Evolutionary conservation across 2,113 vertebrate species (phyloP), one percentile per base, ranked within the genome.

Genomic region (Halichoerus grypus): DNA sequence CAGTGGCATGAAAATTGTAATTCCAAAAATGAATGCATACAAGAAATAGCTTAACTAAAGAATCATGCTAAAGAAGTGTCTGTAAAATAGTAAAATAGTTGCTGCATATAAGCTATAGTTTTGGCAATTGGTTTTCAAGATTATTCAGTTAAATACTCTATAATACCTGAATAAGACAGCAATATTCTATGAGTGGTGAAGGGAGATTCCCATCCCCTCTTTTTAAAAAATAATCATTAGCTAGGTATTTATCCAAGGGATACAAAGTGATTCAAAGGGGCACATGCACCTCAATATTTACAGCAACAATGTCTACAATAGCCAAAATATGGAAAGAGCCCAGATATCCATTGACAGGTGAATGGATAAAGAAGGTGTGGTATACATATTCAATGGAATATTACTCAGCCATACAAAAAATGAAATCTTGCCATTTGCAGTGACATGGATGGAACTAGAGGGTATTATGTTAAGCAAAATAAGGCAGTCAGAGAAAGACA

Each of bases 1-100:
- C 39, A 96, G 33, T 28, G 42, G 28, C 21, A 91, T 95, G 26
- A 92, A 94, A 96, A 81, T 26, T 84, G 3, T 61, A 90, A 95
- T 97, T 92, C 11, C 8, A 94, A 91, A 89, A 82, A 79, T 74
- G 21, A 94, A 88, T 90, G 16, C n/a, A 69, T 72, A 46, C 7
- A 69, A 71, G 12, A 92, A 59, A 84, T 55, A 31, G 10, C 15
- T 81, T 88, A 76, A 69, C 42, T 92, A 42, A 95, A n/a, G 28
- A 96, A 51, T 93, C 33, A 87, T 7, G 15, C 33, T 80, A 85
- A 91, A 91, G 31, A 88, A 33, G 15, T 51, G 1, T 42, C 91
- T 93, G 49, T 51, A 57, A 95, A 88, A 69, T 36, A 95, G 49
- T 51, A 57, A 95, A 88, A 69, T 36, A 95, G 46, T 28, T 83